Evolutionary conservation across 2,797 vertebrate species (phyloP).

Genomic region (Pelobates cultripes): DNA sequence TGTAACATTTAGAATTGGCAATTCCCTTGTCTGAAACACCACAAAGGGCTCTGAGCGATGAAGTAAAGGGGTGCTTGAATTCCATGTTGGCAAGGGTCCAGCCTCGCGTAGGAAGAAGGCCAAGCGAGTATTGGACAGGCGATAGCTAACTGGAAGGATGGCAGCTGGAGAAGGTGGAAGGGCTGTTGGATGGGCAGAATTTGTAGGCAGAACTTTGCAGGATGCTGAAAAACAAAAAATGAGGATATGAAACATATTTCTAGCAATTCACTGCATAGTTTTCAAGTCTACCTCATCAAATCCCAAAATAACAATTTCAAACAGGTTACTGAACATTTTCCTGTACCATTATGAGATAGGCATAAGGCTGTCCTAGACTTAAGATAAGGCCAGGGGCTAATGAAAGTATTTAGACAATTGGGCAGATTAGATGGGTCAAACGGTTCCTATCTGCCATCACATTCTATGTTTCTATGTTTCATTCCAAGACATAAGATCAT

Average conservation of each 20-base stretch:
- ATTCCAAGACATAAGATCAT: too few relatives aligned
- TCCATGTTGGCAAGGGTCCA: slow-evolving; percentile 63
- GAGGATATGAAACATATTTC: slow-evolving; percentile 4
- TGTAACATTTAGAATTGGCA: slow-evolving; percentile 90
- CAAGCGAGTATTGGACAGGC: slow-evolving; percentile 92
- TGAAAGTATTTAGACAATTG: too few relatives aligned
- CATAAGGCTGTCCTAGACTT: too few relatives aligned
- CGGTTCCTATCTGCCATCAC: too few relatives aligned
- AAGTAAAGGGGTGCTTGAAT: slow-evolving; percentile 74
- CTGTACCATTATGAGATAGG: too few relatives aligned
- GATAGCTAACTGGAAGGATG: slow-evolving; percentile 90
- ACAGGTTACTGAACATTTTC: too few relatives aligned
- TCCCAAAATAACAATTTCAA: too few relatives aligned
- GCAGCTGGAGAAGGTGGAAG: slow-evolving; percentile 69
- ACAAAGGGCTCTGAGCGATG: slow-evolving; percentile 93
- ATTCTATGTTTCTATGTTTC: too few relatives aligned
- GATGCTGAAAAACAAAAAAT: slow-evolving; percentile 74
- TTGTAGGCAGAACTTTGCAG: slow-evolving; percentile 80
- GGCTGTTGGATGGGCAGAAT: slow-evolving; percentile 75
- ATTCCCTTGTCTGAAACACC: slow-evolving; percentile 96
- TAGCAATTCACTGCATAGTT: slow-evolving; percentile 7
- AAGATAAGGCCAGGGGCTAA: too few relatives aligned
- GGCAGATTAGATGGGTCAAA: too few relatives aligned
- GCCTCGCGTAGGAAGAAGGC: slow-evolving; percentile 93
- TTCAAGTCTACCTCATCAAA: neutral